phyloP scores from a whole-genome alignment of 2,113 vertebrate genomes.

The Xenopus tropicalis region DNA sequence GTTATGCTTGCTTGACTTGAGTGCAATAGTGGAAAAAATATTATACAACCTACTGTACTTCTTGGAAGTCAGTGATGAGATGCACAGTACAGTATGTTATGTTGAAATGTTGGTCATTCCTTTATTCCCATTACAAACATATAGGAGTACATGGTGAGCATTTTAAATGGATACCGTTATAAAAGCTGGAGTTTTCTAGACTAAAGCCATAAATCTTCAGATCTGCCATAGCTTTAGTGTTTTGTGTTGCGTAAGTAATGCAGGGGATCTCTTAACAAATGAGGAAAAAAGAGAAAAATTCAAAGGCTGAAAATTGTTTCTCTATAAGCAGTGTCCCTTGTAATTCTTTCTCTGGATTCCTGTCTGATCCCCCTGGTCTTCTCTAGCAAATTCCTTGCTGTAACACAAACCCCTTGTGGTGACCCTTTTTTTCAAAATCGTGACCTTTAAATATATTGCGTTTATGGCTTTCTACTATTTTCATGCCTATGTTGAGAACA shows the following conservation, averaged over 20 bases:
- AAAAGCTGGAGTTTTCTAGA: not conserved
- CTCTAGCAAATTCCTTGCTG: not conserved
- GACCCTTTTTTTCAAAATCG: not conserved
- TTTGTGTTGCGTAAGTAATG: too few species aligned
- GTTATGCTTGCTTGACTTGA: not conserved
- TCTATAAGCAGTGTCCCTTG: not conserved
- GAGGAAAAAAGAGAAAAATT: not conserved
- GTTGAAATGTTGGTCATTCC: slow-evolving; percentile 1
- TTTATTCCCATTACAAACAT: not conserved
- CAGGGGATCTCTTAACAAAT: not conserved
- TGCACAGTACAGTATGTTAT: not conserved
- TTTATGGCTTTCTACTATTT: not conserved
- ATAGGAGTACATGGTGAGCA: not conserved
- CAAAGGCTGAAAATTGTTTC: not conserved
- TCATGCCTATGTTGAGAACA: not conserved
- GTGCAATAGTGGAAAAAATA: not conserved
- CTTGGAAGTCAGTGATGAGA: not conserved
- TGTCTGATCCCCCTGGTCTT: slow-evolving; percentile 6
- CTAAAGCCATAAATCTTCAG: not conserved
- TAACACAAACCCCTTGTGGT: slow-evolving; percentile 6
- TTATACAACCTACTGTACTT: not conserved
- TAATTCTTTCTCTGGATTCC: not conserved
- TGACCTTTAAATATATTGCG: not conserved
- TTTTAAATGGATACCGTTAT: not conserved
- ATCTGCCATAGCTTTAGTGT: not conserved